Evolutionary conservation across 2,888 invertebrate genomes (phyloP).

Genomic region (Leptinotarsa tumamoca): DNA sequence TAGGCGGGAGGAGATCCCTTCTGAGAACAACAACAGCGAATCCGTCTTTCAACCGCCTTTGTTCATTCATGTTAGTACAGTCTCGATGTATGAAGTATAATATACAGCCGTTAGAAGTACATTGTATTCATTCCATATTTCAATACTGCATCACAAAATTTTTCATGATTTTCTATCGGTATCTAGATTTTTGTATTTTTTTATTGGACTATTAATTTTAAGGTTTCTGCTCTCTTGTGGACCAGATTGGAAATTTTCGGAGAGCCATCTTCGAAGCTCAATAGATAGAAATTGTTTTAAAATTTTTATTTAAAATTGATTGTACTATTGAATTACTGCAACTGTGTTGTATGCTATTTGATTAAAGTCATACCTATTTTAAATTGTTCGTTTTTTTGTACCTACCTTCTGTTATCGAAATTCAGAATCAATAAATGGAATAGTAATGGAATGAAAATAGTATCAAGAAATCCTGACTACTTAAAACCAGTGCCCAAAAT

Average conservation of each 20-base stretch:
- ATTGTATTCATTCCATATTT: constrained; percentile 64
- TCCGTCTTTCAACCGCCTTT: constrained; percentile 12
- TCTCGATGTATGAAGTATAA: constrained; percentile 55
- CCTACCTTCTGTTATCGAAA: background rate
- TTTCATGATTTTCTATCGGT: constrained; percentile 54
- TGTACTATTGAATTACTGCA: constrained; percentile 61
- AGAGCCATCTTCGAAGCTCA: constrained; percentile 56
- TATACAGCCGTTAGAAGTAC: constrained; percentile 62
- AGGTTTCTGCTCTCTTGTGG: constrained; percentile 53
- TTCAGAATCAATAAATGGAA: background rate
- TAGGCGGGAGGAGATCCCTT: constrained; percentile 46
- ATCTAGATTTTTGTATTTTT: constrained; percentile 67
- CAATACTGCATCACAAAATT: constrained; percentile 62
- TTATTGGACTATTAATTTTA: constrained; percentile 62
- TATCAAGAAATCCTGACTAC: too few relatives aligned
- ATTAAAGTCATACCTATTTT: constrained; percentile 65
- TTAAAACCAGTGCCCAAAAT: too few relatives aligned
- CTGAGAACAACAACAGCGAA: constrained; percentile 25
- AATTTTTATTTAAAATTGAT: constrained; percentile 63
- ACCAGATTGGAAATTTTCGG: constrained; percentile 55
- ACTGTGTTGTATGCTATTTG: constrained; percentile 68
- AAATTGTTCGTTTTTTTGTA: constrained; percentile 43
- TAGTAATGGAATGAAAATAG: too few relatives aligned
- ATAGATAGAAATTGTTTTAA: constrained; percentile 59
- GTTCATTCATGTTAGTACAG: constrained; percentile 64